Conservation (phyloP, 2,113 vertebrate genomes). For the Trematomus loennbergii region DNA sequence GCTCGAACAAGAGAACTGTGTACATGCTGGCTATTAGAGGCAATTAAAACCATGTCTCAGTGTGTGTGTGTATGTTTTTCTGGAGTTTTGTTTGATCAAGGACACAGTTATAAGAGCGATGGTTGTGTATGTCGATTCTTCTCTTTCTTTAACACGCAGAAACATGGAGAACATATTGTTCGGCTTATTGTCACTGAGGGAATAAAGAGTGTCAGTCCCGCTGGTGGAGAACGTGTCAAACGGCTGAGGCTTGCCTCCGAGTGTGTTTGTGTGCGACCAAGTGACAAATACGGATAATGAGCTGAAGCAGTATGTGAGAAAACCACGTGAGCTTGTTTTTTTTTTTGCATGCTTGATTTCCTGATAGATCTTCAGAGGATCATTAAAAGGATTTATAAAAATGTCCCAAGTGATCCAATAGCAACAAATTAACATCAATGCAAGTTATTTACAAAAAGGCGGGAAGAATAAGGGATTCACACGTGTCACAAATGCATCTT, state of each 20-base stretch:
- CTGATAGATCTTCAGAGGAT: constrained; percentile 16
- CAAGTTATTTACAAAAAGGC: background rate
- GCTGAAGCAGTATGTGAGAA: constrained; percentile 31
- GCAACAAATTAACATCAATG: background rate
- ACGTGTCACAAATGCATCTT: too few relatives aligned
- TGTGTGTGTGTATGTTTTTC: constrained; percentile 4
- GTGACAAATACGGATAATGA: constrained; percentile 64
- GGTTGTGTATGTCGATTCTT: background rate
- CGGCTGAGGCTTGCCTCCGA: constrained; percentile 38
- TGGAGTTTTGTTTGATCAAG: background rate
- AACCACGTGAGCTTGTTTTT: background rate
- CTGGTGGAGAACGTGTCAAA: constrained; percentile 44
- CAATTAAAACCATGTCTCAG: constrained; percentile 42
- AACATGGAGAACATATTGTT: constrained; percentile 14
- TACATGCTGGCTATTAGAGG: constrained; percentile 50
- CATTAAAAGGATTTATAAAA: constrained; percentile 7
- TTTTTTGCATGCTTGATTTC: background rate
- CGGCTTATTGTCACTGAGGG: constrained; percentile 49
- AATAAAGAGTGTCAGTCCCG: constrained; percentile 38
- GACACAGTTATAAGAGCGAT: background rate
- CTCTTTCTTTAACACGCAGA: background rate
- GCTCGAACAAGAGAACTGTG: constrained; percentile 49
- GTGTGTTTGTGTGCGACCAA: constrained; percentile 35
- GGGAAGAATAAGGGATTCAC: too few relatives aligned
- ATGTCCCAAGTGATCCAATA: background rate